These are phyloP conservation scores for Tuta absoluta DNA, from an alignment of 2,888 invertebrate genomes.

Conservation along the genomic window DNA sequence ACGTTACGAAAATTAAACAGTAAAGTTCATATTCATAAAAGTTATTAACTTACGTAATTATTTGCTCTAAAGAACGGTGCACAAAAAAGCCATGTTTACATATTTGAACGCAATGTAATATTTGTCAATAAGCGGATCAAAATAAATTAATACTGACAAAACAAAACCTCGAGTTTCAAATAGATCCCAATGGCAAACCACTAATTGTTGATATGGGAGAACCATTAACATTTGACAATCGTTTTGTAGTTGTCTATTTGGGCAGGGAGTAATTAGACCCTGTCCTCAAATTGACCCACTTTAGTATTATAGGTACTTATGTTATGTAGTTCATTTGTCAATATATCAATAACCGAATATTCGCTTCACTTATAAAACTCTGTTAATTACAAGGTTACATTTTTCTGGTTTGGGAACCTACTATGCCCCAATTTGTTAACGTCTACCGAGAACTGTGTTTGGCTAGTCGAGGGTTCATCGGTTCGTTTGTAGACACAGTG, in stretches of 20 bases:
- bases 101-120: not conserved
- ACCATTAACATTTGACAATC: not conserved
- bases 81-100: not conserved
- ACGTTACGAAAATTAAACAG: too few species aligned
- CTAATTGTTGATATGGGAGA: not conserved
- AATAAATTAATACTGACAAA: not conserved
- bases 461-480: too few species aligned
- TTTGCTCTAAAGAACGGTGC: too few species aligned
- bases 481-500: too few species aligned
- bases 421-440: not conserved
- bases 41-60: too few species aligned
- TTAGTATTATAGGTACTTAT: not conserved
- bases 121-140: too few species aligned
- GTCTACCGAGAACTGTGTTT: too few species aligned
- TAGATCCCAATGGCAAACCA: not conserved
- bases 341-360: constrained; percentile 3
- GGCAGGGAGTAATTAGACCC: constrained; percentile 6
- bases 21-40: too few species aligned
- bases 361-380: not conserved
- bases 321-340: not conserved
- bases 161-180: not conserved
- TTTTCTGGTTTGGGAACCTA: not conserved
- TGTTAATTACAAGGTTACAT: constrained; percentile 14
- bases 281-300: not conserved
- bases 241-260: not conserved